Evolutionary conservation across 2,797 vertebrate genomes (phyloP).

Genomic region (Pseudotriccus pelzelni): DNA sequence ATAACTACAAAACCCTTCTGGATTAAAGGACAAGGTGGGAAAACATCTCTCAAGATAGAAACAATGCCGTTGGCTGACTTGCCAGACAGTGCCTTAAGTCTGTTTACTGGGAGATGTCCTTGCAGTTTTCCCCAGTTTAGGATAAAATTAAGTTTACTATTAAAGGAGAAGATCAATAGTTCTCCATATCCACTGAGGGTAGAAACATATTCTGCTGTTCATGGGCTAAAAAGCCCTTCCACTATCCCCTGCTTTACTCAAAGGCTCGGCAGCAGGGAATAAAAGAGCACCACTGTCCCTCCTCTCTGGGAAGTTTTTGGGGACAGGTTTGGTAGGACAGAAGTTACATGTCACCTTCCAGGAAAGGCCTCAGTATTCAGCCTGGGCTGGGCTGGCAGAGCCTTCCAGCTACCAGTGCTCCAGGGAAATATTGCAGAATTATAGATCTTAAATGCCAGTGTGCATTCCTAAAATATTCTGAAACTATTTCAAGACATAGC

Average conservation of each 20-base stretch:
- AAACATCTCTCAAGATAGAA: not conserved
- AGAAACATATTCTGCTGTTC: not conserved
- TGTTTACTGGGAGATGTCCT: not conserved
- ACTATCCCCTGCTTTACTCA: not conserved
- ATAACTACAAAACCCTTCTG: not conserved
- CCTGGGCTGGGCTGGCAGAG: not conserved
- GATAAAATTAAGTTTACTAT: not conserved
- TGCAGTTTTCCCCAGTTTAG: not conserved
- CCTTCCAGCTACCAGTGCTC: not conserved
- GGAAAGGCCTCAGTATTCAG: not conserved
- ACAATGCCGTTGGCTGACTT: not conserved
- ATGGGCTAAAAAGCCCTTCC: not conserved
- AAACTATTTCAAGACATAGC: not conserved
- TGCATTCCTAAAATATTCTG: not conserved
- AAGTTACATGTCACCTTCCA: not conserved
- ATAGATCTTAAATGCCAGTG: not conserved
- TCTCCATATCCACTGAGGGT: not conserved
- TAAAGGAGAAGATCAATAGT: not conserved
- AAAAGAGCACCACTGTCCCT: rapidly evolving
- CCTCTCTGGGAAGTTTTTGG: not conserved
- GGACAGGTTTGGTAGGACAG: not conserved
- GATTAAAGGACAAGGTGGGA: not conserved
- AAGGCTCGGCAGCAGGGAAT: not conserved
- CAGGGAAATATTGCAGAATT: not conserved
- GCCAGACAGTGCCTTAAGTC: not conserved